A percentile compares a stretch with the other conserved stretches of the same genome.
Conservation (phyloP, 2,888 invertebrate genomes). For the Quadroppia sp. region DNA sequence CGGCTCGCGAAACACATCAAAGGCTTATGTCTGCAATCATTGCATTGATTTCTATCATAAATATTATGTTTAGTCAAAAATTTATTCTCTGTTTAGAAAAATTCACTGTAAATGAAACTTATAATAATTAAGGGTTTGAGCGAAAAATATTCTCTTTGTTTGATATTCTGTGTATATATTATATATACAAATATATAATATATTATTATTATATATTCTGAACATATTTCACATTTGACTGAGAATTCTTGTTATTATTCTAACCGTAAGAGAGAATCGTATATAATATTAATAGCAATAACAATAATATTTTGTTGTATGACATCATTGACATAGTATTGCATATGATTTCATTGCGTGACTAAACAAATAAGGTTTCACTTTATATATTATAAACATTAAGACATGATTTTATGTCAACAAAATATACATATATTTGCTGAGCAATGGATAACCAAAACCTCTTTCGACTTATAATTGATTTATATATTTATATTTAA, state of each 20-base stretch:
- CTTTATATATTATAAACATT: conserved; percentile 5
- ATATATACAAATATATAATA: too few relatives aligned
- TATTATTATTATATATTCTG: too few relatives aligned
- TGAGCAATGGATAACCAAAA: neutral
- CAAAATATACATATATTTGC: neutral
- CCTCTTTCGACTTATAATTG: neutral
- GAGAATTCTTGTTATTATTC: conserved; percentile 15
- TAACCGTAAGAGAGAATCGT: conserved; percentile 3
- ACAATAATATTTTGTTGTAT: conserved; percentile 16
- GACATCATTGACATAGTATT: neutral
- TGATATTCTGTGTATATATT: too few relatives aligned
- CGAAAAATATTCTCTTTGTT: neutral
- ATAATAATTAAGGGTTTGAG: neutral
- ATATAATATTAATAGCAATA: neutral
- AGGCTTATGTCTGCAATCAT: neutral
- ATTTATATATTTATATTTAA: neutral
- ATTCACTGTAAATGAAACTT: too few relatives aligned
- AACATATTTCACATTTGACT: neutral
- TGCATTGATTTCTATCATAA: neutral
- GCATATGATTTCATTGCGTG: conserved; percentile 10
- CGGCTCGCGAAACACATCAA: too few relatives aligned
- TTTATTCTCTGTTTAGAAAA: too few relatives aligned
- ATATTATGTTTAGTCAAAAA: neutral
- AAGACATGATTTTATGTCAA: conserved; percentile 25
- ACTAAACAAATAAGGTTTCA: conserved; percentile 34